phyloP scores from a whole-genome alignment of 2,888 invertebrate species.

The Rotaria macrura region DNA sequence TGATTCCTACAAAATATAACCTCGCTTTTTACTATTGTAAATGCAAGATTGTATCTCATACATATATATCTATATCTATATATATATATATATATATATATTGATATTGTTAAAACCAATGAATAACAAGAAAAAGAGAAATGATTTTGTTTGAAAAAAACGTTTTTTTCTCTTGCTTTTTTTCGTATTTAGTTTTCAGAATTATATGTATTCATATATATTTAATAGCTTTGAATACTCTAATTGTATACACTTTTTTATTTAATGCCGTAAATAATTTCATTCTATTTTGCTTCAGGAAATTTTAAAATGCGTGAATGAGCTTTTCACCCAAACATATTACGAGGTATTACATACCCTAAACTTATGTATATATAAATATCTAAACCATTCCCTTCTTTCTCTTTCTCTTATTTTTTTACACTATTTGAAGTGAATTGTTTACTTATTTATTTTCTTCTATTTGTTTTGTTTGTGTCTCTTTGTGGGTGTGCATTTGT shows the following conservation, averaged over 20 bases:
- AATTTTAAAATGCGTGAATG: slow-evolving; percentile 21
- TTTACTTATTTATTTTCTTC: neutral
- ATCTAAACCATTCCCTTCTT: neutral
- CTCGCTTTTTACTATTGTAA: neutral
- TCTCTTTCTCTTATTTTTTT: neutral
- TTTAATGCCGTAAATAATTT: neutral
- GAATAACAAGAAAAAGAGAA: no score
- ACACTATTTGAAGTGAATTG: neutral
- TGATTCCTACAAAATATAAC: neutral
- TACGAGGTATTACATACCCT: neutral
- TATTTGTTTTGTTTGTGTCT: neutral
- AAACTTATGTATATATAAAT: neutral
- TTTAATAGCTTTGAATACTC: neutral
- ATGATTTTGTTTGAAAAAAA: no score
- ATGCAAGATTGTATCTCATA: neutral
- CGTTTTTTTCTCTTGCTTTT: no score
- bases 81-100: no score
- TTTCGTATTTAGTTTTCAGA: neutral
- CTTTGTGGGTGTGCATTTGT: neutral
- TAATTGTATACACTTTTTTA: neutral
- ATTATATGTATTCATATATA: no score
- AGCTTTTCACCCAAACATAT: slow-evolving; percentile 17
- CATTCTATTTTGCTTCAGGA: slow-evolving; percentile 10
- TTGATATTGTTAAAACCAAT: neutral
- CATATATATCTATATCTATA: no score